Conservation (phyloP, 2,113 vertebrate species). For the Beaufortia kweichowensis region DNA sequence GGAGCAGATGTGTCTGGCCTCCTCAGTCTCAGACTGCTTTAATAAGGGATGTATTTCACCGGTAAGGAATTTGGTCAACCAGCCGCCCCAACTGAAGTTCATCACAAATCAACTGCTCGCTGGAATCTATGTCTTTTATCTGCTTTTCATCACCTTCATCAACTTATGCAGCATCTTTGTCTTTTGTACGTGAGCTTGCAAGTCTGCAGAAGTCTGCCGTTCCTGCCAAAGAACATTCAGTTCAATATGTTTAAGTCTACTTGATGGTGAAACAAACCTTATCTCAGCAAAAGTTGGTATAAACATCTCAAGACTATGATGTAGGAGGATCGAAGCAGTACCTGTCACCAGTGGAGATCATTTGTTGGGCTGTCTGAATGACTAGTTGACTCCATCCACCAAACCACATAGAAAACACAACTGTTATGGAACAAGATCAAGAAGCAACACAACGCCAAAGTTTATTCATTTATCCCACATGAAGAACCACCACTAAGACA, state of each 20-base stretch:
- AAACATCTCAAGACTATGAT: slow-evolving; percentile 15
- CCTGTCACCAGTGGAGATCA: not conserved
- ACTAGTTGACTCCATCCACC: too few species aligned
- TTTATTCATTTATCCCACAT: too few species aligned
- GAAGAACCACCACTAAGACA: too few species aligned
- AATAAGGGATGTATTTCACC: slow-evolving; percentile 65
- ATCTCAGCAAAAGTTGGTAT: slow-evolving; percentile 3
- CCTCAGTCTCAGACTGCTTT: slow-evolving; percentile 46
- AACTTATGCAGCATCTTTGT: slow-evolving; percentile 26
- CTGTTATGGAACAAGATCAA: too few species aligned
- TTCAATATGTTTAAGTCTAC: not conserved
- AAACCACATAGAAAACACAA: too few species aligned
- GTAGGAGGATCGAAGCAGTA: not conserved
- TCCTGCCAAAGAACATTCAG: slow-evolving; percentile 16
- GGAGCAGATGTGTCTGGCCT: slow-evolving; percentile 68
- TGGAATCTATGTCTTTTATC: slow-evolving; percentile 24
- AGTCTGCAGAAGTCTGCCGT: not conserved
- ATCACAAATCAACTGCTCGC: slow-evolving; percentile 54
- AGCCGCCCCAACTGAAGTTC: slow-evolving; percentile 51
- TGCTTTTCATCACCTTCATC: slow-evolving; percentile 6
- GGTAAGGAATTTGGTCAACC: slow-evolving; percentile 62
- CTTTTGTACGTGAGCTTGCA: slow-evolving; percentile 26
- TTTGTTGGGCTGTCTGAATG: too few species aligned
- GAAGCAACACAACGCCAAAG: too few species aligned
- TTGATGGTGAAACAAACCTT: not conserved